Evolutionary conservation across 2,888 invertebrate species (phyloP), one percentile per base, ranked within the genome.

Genomic region (Carterocephalus palaemon): DNA sequence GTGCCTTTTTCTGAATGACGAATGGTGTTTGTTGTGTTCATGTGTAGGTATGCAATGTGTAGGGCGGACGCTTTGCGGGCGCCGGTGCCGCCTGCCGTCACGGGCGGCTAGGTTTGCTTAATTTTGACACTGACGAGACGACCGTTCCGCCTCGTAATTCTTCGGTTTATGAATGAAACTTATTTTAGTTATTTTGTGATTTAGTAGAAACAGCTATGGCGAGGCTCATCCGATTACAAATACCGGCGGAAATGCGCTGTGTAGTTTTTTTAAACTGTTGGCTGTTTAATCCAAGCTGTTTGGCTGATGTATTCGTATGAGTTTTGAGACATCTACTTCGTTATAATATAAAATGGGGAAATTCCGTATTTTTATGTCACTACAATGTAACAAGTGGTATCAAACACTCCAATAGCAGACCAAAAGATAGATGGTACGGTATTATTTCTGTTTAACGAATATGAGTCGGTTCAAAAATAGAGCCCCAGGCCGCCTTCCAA

Each of bases 161-260:
- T 62, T 68, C 60, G 63, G 64, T 69, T 61, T 70, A 68, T 76
- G 70, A 78, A 79, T 79, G 71, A 68, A 70, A 68, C 22, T 16
- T 12, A 24, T 57, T 68, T 64, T 71, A 68, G 20, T 16, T 12
- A 24, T 57, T 77, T 74, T 66, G 62, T 62, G 54, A 56, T 59
- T 77, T 75, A 72, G 64, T 65, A 65, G 72, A 78, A 78, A 67
- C 63, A 54, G 46, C 56, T 60, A 71, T 71, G 70, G 69, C 67
- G 56, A 22, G 60, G 64, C 56, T 53, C 46, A 49, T 42, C 29
- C 37, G 28, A 46, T 49, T 47, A 26, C 36, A 51, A 41, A 47
- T 62, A 42, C 60, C 63, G 59, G 60, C 75, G 71, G 72, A 72
- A 73, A 67, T 62, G 66, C 62, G 67, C 57, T 54, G 62, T 66